A percentile compares a stretch with the other conserved stretches of the same genome.
phyloP scores from a whole-genome alignment of 92 coral and sea anemone species.

The Muricea muricata region DNA sequence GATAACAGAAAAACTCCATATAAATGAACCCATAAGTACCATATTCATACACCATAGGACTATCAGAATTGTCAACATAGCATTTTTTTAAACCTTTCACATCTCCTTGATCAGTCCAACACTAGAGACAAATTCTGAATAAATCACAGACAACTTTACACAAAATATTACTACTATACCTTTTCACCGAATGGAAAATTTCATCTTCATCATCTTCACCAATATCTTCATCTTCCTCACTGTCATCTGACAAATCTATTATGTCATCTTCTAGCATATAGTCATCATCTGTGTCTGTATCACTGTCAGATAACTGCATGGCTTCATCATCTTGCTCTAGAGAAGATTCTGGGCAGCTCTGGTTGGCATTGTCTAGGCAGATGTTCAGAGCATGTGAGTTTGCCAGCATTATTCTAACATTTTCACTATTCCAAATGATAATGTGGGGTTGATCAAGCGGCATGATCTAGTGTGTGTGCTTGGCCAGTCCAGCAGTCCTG shows the following conservation, averaged over 20 bases:
- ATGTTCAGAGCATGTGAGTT: background rate
- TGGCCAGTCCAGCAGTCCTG: no score
- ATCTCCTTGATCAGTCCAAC: no score
- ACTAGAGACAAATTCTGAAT: no score
- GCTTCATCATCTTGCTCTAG: background rate
- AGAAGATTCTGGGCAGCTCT: background rate
- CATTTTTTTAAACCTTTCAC: no score
- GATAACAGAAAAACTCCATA: background rate
- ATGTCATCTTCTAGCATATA: background rate
- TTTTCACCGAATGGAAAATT: background rate
- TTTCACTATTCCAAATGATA: no score
- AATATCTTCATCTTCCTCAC: conserved; percentile 90
- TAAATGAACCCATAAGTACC: background rate
- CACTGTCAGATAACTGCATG: background rate
- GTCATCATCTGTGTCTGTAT: background rate
- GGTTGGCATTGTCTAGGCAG: background rate
- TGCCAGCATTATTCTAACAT: background rate
- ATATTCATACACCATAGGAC: background rate
- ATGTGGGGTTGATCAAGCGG: no score
- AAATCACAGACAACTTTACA: background rate
- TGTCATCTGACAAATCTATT: conserved; percentile 76
- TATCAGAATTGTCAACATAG: background rate
- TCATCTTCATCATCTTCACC: conserved; percentile 65
- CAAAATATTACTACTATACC: background rate
- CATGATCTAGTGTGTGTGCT: no score